Evolutionary conservation across 2,113 vertebrate genomes (phyloP).

Genomic region (Cavia aperea): DNA sequence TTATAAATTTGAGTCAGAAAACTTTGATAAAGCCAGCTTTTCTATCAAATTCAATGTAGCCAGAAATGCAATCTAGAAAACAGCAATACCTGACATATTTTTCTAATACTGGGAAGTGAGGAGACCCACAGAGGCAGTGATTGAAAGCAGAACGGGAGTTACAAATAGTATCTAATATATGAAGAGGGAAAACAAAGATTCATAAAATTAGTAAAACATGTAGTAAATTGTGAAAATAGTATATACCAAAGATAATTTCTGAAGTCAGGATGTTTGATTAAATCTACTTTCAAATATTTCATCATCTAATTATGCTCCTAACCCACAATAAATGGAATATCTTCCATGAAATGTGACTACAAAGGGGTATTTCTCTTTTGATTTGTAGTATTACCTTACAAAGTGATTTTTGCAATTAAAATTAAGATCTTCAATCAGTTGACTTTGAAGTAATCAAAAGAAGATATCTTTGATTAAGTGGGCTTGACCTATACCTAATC

Average conservation of each 20-base stretch:
- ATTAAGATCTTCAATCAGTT: background rate
- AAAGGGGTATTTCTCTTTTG: background rate
- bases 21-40: background rate
- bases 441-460: background rate
- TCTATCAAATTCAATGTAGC: background rate
- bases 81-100: background rate
- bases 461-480: background rate
- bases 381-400: background rate
- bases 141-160: background rate
- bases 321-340: background rate
- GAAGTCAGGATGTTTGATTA: background rate
- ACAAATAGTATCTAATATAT: background rate
- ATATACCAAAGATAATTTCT: background rate
- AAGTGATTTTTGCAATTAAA: background rate
- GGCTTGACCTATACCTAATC: too few relatives aligned
- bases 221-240: background rate
- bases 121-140: background rate
- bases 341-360: background rate
- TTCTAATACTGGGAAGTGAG: background rate
- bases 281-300: background rate
- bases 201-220: background rate
- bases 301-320: background rate
- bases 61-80: background rate
- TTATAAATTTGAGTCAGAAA: background rate
- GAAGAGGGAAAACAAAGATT: background rate